Base-by-base conservation (phyloP, 2,888 invertebrate genomes). In the Micoletzkya japonica region DNA sequence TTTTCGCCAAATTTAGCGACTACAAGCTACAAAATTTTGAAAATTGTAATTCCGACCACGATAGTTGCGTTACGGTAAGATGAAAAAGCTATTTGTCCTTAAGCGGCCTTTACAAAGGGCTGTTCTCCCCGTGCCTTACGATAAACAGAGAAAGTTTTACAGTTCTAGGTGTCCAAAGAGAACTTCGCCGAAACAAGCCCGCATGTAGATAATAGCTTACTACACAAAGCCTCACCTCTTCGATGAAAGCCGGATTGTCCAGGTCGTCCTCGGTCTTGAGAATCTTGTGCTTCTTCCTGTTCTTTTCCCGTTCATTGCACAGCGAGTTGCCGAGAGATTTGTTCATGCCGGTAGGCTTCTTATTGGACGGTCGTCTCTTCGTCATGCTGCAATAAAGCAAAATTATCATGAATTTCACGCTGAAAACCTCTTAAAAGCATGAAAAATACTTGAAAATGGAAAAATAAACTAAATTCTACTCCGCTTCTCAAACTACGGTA, bases 281-380 rank as follows among this genome's bases (percentile, higher is more conserved):
- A 20, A 74, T 71, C 24, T 73, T 72, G 70, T 80, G 77, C 37
- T 73, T 73, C 56, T 73, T 74, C 20, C 79, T 32, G 34, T 70
- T 75, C 34, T 68, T 74, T 14, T 80, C 77, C 0, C 78, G 74
- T 30, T 79, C 79, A 54, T 80, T 80, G 44, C 74, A 74, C 34
- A 84, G 77, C 0, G 79, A 74, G 61, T 81, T 82, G 14, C 83
- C 84, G 37, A 84, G 77, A 10, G 81, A 79, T 71, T 78, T 77
- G 74, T 84, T 84, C 67, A 76, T 71, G 6, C 84, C 83, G 7
- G 76, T 75, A 1, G 83, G 84, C 57, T 77, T 80, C 58, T 76
- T 76, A 66, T 83, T 81, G 24, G 76, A 79, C 10, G 79, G 71
- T 30, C 82, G 75, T 26, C 84, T 74, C 76, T 82, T 82, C 34